Percentiles rank a stretch among this genome's conserved stretches.
Evolutionary conservation across 1,140 invertebrate species (phyloP).

Genomic region (Marisa cornuarietis): DNA sequence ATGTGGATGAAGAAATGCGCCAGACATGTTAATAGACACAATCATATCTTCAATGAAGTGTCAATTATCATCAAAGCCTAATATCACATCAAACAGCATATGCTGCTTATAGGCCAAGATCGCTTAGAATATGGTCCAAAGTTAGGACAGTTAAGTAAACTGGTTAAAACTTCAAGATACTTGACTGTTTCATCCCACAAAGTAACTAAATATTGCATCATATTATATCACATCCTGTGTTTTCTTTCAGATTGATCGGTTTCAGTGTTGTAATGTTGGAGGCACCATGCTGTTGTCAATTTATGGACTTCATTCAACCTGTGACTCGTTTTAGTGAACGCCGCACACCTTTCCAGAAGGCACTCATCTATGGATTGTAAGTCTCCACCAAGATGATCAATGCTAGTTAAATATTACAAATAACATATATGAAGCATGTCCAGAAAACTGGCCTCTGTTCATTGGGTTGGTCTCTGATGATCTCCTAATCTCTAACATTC

Average conservation of each 20-base stretch:
- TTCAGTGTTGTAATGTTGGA: constrained; percentile 88
- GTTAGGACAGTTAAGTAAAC: neutral
- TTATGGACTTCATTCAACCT: constrained; percentile 89
- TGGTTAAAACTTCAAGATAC: neutral
- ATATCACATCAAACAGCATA: too few relatives aligned
- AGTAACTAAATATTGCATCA: constrained; percentile 28
- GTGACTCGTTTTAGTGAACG: constrained; percentile 83
- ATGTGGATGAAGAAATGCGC: too few relatives aligned
- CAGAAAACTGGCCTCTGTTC: too few relatives aligned
- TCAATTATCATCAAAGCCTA: too few relatives aligned
- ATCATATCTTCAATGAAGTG: too few relatives aligned
- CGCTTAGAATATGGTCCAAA: neutral
- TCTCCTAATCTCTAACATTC: too few relatives aligned
- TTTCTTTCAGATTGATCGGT: constrained; percentile 75
- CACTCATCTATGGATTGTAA: constrained; percentile 85
- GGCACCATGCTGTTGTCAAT: constrained; percentile 94
- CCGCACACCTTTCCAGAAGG: constrained; percentile 89
- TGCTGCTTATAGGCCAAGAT: too few relatives aligned
- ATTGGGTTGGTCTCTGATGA: too few relatives aligned
- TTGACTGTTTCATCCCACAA: too few relatives aligned
- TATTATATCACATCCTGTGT: neutral
- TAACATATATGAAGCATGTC: too few relatives aligned
- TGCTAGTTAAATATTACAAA: too few relatives aligned
- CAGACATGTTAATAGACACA: too few relatives aligned
- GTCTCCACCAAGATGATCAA: constrained; percentile 56